Evolutionary conservation across 2,113 vertebrate genomes (phyloP).

Genomic region (Spheniscus mendiculus): DNA sequence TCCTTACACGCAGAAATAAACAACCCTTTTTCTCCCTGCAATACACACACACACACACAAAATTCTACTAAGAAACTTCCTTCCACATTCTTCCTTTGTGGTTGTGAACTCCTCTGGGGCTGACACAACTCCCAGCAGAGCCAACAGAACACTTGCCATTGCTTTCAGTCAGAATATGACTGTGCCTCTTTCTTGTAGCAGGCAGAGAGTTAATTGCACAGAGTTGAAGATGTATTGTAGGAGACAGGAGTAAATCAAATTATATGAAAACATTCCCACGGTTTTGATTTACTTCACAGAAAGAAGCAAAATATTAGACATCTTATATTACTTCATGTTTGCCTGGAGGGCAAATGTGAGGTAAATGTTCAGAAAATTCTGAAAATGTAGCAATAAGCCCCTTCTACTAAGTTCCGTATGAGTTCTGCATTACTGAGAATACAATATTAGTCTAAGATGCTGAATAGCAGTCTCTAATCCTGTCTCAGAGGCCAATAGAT

Average conservation of each 20-base stretch:
- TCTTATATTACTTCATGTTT: constrained; percentile 75
- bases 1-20: background rate
- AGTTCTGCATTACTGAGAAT: constrained; percentile 37
- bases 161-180: background rate
- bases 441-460: constrained; percentile 42
- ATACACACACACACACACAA: background rate
- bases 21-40: background rate
- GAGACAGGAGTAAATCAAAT: constrained; percentile 75
- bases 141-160: constrained; percentile 17
- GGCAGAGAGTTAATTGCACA: constrained; percentile 68
- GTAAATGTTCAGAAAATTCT: constrained; percentile 72
- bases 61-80: background rate
- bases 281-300: constrained; percentile 79
- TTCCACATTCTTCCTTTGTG: constrained; percentile 50
- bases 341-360: constrained; percentile 64
- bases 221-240: constrained; percentile 61
- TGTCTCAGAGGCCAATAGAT: background rate
- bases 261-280: constrained; percentile 77
- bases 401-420: constrained; percentile 3
- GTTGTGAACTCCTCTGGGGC: background rate
- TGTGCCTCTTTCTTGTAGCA: constrained; percentile 29
- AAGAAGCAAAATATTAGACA: constrained; percentile 75
- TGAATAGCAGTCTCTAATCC: background rate
- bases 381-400: constrained; percentile 65
- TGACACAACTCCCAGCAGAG: background rate